phyloP scores from a whole-genome alignment of 2,888 invertebrate genomes.

The Mantis religiosa region DNA sequence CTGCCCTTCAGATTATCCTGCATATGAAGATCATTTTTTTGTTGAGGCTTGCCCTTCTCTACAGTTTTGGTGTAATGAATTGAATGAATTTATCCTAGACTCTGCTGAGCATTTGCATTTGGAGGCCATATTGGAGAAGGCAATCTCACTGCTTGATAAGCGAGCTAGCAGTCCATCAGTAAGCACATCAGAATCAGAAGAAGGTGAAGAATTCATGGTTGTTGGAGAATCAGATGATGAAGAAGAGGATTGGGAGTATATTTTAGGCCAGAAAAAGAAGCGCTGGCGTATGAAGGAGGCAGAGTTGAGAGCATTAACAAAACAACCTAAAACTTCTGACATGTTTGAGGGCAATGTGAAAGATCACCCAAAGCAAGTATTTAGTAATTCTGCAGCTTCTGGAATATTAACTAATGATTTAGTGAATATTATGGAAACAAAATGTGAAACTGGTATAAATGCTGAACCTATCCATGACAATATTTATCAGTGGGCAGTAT shows the following conservation, averaged over 20 bases:
- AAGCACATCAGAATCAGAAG: constrained; percentile 26
- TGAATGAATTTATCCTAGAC: constrained; percentile 34
- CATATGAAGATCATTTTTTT: constrained; percentile 33
- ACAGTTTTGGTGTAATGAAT: constrained; percentile 33
- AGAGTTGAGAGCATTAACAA: constrained; percentile 29
- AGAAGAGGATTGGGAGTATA: constrained; percentile 29
- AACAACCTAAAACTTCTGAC: constrained; percentile 32
- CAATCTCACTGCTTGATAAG: constrained; percentile 18
- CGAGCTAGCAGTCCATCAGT: background rate
- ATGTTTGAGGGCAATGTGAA: constrained; percentile 29
- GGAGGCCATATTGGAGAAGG: constrained; percentile 28
- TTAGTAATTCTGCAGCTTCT: constrained; percentile 41
- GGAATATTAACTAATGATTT: constrained; percentile 43
- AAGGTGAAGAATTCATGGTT: constrained; percentile 22
- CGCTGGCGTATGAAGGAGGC: constrained; percentile 33
- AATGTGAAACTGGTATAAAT: constrained; percentile 36
- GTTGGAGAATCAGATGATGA: constrained; percentile 23
- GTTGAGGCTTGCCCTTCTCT: constrained; percentile 29
- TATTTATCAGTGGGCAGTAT: constrained; percentile 42
- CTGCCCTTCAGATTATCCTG: constrained; percentile 31
- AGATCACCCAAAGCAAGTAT: constrained; percentile 38
- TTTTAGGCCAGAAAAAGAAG: constrained; percentile 29
- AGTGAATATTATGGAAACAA: constrained; percentile 39
- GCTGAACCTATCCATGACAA: constrained; percentile 42
- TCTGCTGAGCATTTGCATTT: constrained; percentile 23